Base-by-base conservation (phyloP, 2,888 invertebrate genomes). In the Tolmerus cingulatus region DNA sequence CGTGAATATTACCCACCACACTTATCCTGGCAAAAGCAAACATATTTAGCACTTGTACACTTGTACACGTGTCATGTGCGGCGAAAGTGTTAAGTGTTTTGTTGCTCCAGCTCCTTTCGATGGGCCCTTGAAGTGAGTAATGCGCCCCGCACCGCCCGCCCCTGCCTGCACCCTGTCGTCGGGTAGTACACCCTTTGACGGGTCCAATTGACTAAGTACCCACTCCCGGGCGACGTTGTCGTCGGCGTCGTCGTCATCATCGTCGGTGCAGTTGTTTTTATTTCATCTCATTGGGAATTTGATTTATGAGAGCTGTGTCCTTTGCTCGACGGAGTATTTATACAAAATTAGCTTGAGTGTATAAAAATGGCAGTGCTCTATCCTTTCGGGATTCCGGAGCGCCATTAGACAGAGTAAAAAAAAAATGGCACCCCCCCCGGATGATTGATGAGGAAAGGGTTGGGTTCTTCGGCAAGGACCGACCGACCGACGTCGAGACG, bases 361-460 rank as follows among this genome's bases (percentile, higher is more conserved):
- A 37, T 74, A 84, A 84, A 84, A 84, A 66, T 84, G 30, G 84
- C 23, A 66, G 27, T 66, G 37, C 40, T 30, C 27, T 74, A 66
- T 66, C 37, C 40, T 40, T 66, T 84, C 30, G 23, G 43, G 12
- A 66, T 66, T 84, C 46, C 40, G 43, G 12, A 27, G 37, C 16
- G 66, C 66, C 30, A 84, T 84, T 66, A 57, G 40, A 16, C n/a
- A 43, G 19, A 66, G 84, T 74, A 30, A 43, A 84, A 66, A 84
- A 84, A 66, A 23, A n/a, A n/a, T n/a, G 1, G 74, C 30, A 30
- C 7, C 40, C 1, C 40, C 37, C 0, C 43, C 37, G 23, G 74
- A 84, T 84, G 66, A 84, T 84, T 84, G 84, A 84, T 84, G 84
- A 40, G 66, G 57, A 84, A 84, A 84, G 84, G 84, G 66, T 84